Base-by-base conservation (phyloP, 2,113 vertebrate species). In the Phylloscopus trochilus region DNA sequence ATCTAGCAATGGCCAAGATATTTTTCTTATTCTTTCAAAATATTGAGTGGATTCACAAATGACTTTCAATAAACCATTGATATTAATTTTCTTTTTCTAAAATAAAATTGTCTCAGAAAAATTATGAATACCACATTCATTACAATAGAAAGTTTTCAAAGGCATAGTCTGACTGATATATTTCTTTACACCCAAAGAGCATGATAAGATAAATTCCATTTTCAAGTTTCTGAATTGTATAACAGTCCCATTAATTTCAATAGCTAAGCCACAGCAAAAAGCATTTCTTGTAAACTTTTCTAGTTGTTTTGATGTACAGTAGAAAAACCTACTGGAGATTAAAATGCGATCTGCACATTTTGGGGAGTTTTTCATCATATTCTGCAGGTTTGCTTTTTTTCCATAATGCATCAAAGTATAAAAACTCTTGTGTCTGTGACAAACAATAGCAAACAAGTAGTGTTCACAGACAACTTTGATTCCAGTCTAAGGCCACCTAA, bases 1-100 rank as follows among this genome's bases (percentile, higher is more conserved):
- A 84, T 83, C 76, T 68, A 58, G 76, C 82, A 84, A 73, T 24
- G 20, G 39, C 31, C 70, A 84, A 88, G 58, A 87, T 72, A 87
- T 92, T 96, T 95, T 95, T 85, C 90, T 91, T 91, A 72, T 72
- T 43, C 72, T 85, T 94, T 93, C 83, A 87, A 93, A 96, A 86
- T 83, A 91, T 10, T 75, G 67, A 90, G 52, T 78, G 91, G 88
- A 86, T 92, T 94, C 87, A 87, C 27, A 76, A 79, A 95, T 75
- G 0, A 67, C 64, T 91, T 93, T 83, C 63, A 94, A 86, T 83
- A 96, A 83, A 30, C 41, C 58, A 80, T 93, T 82, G 68, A 49
- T 89, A 95, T 78, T 89, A 6, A 91, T 58, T 67, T 77, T 74
- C 60, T 80, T 89, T 93, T 83, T 83, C 85, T 95, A 75, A 92